A percentile compares a stretch with the other conserved stretches of the same genome.
These are phyloP conservation scores for Synergus japonicus DNA, from an alignment of 2,888 invertebrate genomes.

Conservation along the genomic window DNA sequence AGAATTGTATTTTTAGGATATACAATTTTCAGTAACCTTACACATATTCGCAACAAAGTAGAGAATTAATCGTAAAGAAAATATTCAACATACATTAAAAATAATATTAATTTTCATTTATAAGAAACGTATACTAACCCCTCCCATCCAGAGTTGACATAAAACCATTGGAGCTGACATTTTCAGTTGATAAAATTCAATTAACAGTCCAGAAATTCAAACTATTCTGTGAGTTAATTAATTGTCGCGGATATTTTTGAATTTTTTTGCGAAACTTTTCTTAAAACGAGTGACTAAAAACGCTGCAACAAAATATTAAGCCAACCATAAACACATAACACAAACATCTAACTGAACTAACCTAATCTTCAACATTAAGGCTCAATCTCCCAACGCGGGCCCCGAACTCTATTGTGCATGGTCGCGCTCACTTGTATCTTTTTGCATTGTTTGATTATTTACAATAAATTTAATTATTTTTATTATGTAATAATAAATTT, in stretches of 20 bases:
- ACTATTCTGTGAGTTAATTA: not conserved
- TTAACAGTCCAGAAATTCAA: not conserved
- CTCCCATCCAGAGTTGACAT: conserved; percentile 95
- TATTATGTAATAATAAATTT: too few species aligned
- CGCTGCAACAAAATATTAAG: not conserved
- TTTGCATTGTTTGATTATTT: too few species aligned
- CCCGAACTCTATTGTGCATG: too few species aligned
- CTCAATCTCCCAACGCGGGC: too few species aligned
- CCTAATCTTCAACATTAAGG: too few species aligned
- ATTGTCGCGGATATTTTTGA: not conserved
- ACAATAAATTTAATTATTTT: too few species aligned
- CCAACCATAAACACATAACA: too few species aligned
- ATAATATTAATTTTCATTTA: conserved; percentile 19
- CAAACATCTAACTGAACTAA: too few species aligned
- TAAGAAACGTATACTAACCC: conserved; percentile 81
- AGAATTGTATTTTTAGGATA: not conserved
- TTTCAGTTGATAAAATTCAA: not conserved
- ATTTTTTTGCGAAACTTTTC: not conserved
- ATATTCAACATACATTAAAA: not conserved
- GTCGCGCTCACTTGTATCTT: too few species aligned
- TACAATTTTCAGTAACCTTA: not conserved
- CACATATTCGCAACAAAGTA: not conserved
- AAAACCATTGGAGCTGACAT: conserved; percentile 75
- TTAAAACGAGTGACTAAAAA: not conserved
- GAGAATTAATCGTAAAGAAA: not conserved